Base-by-base conservation (phyloP, 2,797 vertebrate genomes). In the Anguilla pacifica region DNA sequence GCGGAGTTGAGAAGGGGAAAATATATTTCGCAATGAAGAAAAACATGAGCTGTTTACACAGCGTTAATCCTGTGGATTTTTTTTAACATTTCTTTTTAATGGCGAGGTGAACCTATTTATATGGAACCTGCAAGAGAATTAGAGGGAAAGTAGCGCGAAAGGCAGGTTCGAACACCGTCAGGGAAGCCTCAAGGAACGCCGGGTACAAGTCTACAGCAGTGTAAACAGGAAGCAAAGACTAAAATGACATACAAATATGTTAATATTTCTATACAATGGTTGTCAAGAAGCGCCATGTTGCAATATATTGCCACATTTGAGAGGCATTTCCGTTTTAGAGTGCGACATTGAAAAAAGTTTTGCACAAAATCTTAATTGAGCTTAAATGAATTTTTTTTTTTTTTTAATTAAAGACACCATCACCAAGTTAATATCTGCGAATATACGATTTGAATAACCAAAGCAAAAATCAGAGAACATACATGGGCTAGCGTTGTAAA, bases 151-250 rank as follows among this genome's bases (percentile, higher is more conserved):
- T 1, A 82, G 43, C 19, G 9, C 25, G 5, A 81, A 70, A 6
- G 57, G 2, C 74, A 82, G 25, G 79, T n/a, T 82, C 51, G 19
- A 82, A 82, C 25, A 51, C 22, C 25, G 43, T 35, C 22, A 0
- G 19, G 67, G 86, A 87, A 91, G 91, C 88, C 89, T 39, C 89
- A 86, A 91, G 89, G 53, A 77, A 90, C 87, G 91, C 90, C 91
- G 91, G 90, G 86, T 88, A 90, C 83, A 86, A 81, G 91, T 91
- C 92, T 91, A 46, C 43, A 46, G 91, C 91, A 83, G 57, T 90
- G 92, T 92, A 93, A 93, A 92, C 90, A 92, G 90, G 93, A 92
- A 94, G 92, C 92, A 94, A 92, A 92, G 92, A 93, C 87, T 88
- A 85, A 92, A 89, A 94, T 86, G 87, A 70, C 83, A 70, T 67